Percentiles rank a stretch among this genome's conserved stretches.
Conservation (phyloP, 2,888 invertebrate species). For the Flabesymbios commensalis region DNA sequence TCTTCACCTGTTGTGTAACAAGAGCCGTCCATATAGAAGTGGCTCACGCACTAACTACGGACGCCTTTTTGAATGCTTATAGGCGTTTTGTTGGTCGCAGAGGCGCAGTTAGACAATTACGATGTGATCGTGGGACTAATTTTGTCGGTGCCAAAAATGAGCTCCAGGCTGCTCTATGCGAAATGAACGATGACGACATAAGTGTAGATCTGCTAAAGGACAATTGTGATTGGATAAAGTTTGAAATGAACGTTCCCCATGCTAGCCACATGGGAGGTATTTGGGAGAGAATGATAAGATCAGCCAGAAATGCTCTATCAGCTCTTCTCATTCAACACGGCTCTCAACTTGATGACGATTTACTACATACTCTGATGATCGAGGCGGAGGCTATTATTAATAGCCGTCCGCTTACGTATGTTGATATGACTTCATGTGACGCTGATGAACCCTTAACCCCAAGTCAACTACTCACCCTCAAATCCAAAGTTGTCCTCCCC, state of each 20-base stretch:
- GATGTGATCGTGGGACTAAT: conserved; percentile 33
- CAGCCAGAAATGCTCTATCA: background rate
- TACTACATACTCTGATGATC: background rate
- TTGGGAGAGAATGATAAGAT: conserved; percentile 4
- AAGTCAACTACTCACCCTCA: conserved; percentile 20
- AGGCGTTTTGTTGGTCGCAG: conserved; percentile 30
- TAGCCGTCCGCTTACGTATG: background rate
- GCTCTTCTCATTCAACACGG: background rate
- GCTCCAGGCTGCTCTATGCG: background rate
- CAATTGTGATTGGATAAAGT: background rate
- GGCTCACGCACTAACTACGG: conserved; percentile 29
- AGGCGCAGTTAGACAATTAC: conserved; percentile 23
- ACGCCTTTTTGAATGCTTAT: conserved; percentile 34
- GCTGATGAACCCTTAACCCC: conserved; percentile 18
- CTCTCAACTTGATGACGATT: background rate
- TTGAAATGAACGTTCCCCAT: background rate
- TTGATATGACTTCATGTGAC: background rate
- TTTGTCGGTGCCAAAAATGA: conserved; percentile 30
- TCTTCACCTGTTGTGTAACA: conserved; percentile 49
- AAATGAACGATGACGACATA: background rate
- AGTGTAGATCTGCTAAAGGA: background rate
- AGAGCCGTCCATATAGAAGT: conserved; percentile 48
- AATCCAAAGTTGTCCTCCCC: conserved; percentile 19
- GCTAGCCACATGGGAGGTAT: conserved; percentile 6
- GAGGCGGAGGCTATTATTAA: background rate